Percentiles rank a stretch among this genome's conserved stretches.
phyloP scores from a whole-genome alignment of 2,797 vertebrate genomes.

The Cossypha dichroa region DNA sequence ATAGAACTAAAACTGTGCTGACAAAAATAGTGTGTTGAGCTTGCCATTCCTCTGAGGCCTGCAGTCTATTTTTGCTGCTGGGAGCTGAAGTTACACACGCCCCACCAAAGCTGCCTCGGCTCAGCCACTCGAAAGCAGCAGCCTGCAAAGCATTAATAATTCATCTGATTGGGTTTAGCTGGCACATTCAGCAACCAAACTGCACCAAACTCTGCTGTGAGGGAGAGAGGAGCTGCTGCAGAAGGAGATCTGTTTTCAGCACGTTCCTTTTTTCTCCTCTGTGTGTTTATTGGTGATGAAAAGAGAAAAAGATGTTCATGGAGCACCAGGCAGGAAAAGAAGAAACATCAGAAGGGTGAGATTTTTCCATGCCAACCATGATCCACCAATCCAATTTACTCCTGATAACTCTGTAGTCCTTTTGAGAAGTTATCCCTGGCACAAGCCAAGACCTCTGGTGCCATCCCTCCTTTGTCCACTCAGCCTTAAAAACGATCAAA shows the following conservation, averaged over 20 bases:
- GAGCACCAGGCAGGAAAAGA: background rate
- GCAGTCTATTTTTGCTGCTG: slow-evolving; percentile 59
- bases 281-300: accelerated
- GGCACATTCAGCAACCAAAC: slow-evolving; percentile 21
- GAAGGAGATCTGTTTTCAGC: background rate
- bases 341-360: background rate
- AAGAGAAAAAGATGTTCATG: background rate
- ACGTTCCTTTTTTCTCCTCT: background rate
- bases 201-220: slow-evolving; percentile 3
- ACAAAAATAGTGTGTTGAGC: slow-evolving; percentile 60
- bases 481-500: background rate
- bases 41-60: slow-evolving; percentile 34
- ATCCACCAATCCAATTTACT: background rate
- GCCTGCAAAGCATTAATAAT: slow-evolving; percentile 54
- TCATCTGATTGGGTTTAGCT: slow-evolving; percentile 35
- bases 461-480: background rate
- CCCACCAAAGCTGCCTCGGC: slow-evolving; percentile 4
- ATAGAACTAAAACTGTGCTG: slow-evolving; percentile 55
- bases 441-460: background rate
- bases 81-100: slow-evolving; percentile 15
- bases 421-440: background rate
- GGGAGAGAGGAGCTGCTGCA: background rate
- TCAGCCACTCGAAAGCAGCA: slow-evolving; percentile 24
- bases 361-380: background rate
- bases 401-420: accelerated